Percentiles rank a stretch among this genome's conserved stretches.
These are phyloP conservation scores for Cyphomyrmex costatus DNA, from an alignment of 1,140 invertebrate genomes.

Conservation along the genomic window DNA sequence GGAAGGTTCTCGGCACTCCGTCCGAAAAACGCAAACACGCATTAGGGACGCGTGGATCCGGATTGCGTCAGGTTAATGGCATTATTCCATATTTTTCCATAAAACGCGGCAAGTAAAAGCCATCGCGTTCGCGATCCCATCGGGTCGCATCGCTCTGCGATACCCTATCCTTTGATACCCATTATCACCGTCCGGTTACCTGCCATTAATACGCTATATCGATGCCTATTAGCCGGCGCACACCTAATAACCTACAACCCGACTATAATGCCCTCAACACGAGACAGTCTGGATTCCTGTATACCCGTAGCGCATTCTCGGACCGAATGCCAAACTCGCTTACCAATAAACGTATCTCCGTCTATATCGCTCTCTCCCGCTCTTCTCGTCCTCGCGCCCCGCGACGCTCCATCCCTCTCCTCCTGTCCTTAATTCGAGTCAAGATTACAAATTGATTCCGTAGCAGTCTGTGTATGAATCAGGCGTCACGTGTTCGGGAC, in stretches of 20 bases:
- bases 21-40: conserved; percentile 64
- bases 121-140: conserved; percentile 20
- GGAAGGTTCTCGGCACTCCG: conserved; percentile 47
- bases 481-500: conserved; percentile 86
- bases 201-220: conserved; percentile 78
- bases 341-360: conserved; percentile 80
- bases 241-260: conserved; percentile 78
- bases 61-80: conserved; percentile 60
- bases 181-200: conserved; percentile 77
- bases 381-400: background rate
- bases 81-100: conserved; percentile 62
- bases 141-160: conserved; percentile 66
- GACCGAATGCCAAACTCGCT: conserved; percentile 77
- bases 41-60: conserved; percentile 61
- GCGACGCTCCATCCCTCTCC: conserved; percentile 23
- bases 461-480: conserved; percentile 87
- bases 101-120: conserved; percentile 64
- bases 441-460: conserved; percentile 87
- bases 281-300: conserved; percentile 72
- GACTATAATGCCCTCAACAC: conserved; percentile 76
- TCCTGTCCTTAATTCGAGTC: conserved; percentile 85
- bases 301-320: conserved; percentile 75
- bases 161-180: conserved; percentile 74
- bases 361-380: background rate
- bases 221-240: conserved; percentile 75